phyloP scores from a whole-genome alignment of 1,140 invertebrate species.

The Teleopsis dalmanni region DNA sequence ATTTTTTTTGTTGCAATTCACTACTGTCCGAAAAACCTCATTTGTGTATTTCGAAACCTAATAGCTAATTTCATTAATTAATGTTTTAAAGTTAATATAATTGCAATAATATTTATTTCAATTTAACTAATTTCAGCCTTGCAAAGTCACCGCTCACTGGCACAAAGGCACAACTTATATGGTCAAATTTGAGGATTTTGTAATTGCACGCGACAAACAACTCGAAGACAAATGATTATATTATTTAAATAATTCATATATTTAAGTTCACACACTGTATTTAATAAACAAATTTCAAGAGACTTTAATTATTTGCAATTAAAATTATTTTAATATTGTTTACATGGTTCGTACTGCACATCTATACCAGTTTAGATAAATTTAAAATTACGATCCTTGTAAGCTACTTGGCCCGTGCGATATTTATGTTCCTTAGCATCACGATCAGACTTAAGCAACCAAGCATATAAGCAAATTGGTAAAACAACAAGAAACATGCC shows the following conservation, averaged over 20 bases:
- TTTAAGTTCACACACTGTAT: not conserved
- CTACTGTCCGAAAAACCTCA: too few relatives aligned
- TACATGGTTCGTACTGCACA: not conserved
- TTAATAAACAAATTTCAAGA: constrained; percentile 7
- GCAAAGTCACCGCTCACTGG: constrained; percentile 96
- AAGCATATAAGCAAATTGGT: constrained; percentile 52
- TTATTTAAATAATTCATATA: constrained; percentile 45
- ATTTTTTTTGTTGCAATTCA: too few relatives aligned
- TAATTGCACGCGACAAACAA: constrained; percentile 87
- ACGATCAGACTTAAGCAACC: constrained; percentile 49
- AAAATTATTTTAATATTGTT: not conserved
- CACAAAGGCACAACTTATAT: constrained; percentile 99
- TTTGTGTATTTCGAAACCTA: too few relatives aligned
- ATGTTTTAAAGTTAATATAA: not conserved
- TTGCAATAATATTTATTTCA: not conserved
- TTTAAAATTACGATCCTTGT: constrained; percentile 60
- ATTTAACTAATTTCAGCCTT: constrained; percentile 56
- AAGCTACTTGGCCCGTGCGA: constrained; percentile 61
- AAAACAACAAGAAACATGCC: constrained; percentile 50
- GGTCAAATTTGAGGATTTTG: constrained; percentile 95
- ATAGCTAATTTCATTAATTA: too few relatives aligned
- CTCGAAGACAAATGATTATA: constrained; percentile 77
- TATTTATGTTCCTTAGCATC: constrained; percentile 50
- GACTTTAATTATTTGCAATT: not conserved
- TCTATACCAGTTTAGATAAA: constrained; percentile 44